Conservation (phyloP, 2,113 vertebrate species). For the Periophthalmodon schlosseri region DNA sequence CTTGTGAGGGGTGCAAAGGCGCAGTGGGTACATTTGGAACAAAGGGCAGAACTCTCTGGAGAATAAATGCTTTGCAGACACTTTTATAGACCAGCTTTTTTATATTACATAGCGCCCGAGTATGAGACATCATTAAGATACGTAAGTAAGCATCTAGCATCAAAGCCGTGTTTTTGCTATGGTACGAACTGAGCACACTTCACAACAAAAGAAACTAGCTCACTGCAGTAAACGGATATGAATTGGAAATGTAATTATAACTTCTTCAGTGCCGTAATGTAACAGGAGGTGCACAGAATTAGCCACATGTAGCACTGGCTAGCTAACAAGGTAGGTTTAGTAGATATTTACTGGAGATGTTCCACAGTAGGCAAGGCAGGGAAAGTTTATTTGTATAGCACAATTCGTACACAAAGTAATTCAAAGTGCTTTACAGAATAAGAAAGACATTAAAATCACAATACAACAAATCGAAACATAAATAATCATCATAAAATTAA, state of each 20-base stretch:
- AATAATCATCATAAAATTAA: no score
- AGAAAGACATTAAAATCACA: no score
- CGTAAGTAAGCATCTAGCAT: neutral
- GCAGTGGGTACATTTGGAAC: constrained; percentile 46
- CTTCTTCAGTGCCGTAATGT: neutral
- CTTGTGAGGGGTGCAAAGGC: constrained; percentile 32
- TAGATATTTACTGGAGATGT: no score
- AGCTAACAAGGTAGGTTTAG: neutral
- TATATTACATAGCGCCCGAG: constrained; percentile 25
- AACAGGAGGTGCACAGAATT: neutral
- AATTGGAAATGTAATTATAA: neutral
- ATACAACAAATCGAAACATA: no score
- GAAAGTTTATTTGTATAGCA: no score
- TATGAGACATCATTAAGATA: constrained; percentile 10
- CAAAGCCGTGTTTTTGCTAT: neutral
- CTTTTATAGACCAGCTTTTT: constrained; percentile 22
- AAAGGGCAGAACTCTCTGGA: constrained; percentile 53
- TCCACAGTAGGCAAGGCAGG: no score
- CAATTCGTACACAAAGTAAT: no score
- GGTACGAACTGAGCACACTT: neutral
- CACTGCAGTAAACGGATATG: no score
- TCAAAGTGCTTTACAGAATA: no score
- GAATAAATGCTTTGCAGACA: constrained; percentile 35
- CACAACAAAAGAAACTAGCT: neutral
- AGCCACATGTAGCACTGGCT: neutral